Percentiles rank a stretch among this genome's conserved stretches.
These are phyloP conservation scores for human (Homo sapiens) DNA, from an alignment of 2,113 vertebrate species.

Conservation along the genomic window GRCh38 chr17:9792501-9793000, in stretches of 20 bases:
- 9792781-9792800: neutral
- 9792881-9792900: too few species aligned
- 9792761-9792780: too few species aligned
- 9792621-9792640: neutral
- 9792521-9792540: neutral
- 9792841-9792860: too few species aligned
- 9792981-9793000: too few species aligned
- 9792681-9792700: neutral
- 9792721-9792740: neutral
- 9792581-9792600: neutral
- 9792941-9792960: too few species aligned
- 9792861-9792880: too few species aligned
- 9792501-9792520: neutral
- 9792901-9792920: too few species aligned
- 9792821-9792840: too few species aligned
- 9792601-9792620: neutral
- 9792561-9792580: fast-evolving
- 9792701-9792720: neutral
- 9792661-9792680: neutral
- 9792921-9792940: too few species aligned
- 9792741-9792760: neutral
- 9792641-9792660: neutral
- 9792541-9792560: neutral
- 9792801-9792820: too few species aligned
- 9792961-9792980: too few species aligned